Base-by-base conservation (phyloP, 2,113 vertebrate genomes). In the Muscicapa adusta region DNA sequence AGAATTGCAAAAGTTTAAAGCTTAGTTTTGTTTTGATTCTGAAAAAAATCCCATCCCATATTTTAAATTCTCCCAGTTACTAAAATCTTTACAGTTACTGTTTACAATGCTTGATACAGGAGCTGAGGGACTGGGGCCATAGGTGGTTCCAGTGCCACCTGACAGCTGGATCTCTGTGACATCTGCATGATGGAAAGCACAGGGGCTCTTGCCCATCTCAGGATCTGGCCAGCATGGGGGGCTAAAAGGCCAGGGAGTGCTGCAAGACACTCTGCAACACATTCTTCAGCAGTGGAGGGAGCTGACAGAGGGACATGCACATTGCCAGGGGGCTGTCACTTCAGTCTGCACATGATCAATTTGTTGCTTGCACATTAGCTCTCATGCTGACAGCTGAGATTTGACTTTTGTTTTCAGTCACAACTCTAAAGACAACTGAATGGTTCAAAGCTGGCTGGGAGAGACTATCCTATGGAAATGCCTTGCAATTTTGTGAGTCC, bases 1-100 rank as follows among this genome's bases (percentile, higher is more conserved):
- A 80, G 50, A 80, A 38, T 22, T 53, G 31, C 23, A 50, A 3
- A 67, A 84, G 8, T 85, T 87, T 56, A 18, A 89, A 38, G 34
- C 57, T 77, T 63, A 36, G 23, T 40, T 92, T 92, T 42, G 25
- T 57, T 91, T 82, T 28, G 13, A 42, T 86, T 89, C 26, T 53
- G 43, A n/a, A 50, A 48, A 48, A 77, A 18, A 0, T 0, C 3
- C 10, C 22, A 43, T 20, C 9, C 1, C 2, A 6, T 73, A 29
- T 51, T 80, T 36, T 66, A 19, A 72, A 72, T 61, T 89, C 12
- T 81, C 5, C 9, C 14, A n/a, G 58, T 66, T 75, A 48, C 8
- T 36, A 60, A 74, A 73, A 28, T 65, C 7, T 38, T 80, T 84
- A 36, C 24, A 71, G 43, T 19, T 81, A 33, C 22, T 42, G 12